These are phyloP conservation scores for Epinotia ramella DNA, from an alignment of 2,888 invertebrate genomes.

Conservation along the genomic window DNA sequence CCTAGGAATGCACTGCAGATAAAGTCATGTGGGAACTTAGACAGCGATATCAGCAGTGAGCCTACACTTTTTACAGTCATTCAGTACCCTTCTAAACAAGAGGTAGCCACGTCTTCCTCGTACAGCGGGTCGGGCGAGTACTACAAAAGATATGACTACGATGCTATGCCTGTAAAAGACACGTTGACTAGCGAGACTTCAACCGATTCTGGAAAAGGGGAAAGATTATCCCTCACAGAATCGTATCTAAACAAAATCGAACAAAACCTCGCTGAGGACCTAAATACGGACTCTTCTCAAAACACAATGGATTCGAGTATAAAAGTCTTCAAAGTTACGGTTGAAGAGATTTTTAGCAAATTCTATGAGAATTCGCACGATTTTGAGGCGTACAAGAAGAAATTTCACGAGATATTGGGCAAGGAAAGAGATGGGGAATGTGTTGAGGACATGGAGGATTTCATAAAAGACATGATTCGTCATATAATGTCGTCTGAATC, in stretches of 20 bases:
- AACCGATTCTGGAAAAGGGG: slow-evolving; percentile 46
- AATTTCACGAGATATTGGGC: slow-evolving; percentile 69
- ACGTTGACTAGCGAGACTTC: slow-evolving; percentile 48
- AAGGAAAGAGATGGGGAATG: slow-evolving; percentile 66
- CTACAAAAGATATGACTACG: slow-evolving; percentile 56
- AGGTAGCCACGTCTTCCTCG: slow-evolving; percentile 22
- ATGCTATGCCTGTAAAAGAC: slow-evolving; percentile 6
- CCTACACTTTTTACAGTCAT: slow-evolving; percentile 1
- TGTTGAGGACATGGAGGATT: slow-evolving; percentile 70
- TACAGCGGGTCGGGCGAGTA: slow-evolving; percentile 56
- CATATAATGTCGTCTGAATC: slow-evolving; percentile 69
- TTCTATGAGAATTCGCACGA: slow-evolving; percentile 71
- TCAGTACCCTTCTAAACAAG: slow-evolving; percentile 15
- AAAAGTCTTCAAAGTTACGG: slow-evolving; percentile 71
- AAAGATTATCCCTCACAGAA: slow-evolving; percentile 60
- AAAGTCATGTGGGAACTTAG: slow-evolving; percentile 14
- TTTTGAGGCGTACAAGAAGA: slow-evolving; percentile 70
- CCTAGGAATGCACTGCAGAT: neutral
- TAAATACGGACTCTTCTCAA: slow-evolving; percentile 60
- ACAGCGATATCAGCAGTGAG: neutral
- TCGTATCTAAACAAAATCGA: slow-evolving; percentile 70
- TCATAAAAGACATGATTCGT: slow-evolving; percentile 74
- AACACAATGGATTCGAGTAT: slow-evolving; percentile 70
- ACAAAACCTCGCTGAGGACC: slow-evolving; percentile 65
- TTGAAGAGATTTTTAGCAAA: slow-evolving; percentile 73